These are phyloP conservation scores for Hyposoter dolosus DNA, from an alignment of 2,888 invertebrate genomes.

Conservation along the genomic window DNA sequence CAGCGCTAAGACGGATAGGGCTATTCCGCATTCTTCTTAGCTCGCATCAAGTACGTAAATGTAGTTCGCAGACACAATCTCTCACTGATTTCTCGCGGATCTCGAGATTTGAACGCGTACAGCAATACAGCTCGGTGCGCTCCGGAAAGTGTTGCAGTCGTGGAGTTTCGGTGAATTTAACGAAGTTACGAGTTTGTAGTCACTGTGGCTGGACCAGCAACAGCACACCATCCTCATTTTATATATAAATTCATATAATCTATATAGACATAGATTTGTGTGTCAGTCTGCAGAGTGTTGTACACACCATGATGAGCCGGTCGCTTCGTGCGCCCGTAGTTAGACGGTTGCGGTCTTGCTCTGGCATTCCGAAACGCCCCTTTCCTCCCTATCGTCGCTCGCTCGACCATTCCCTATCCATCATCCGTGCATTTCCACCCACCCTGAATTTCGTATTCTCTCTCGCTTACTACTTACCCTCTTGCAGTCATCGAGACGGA, in stretches of 20 bases:
- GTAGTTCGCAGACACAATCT: constrained; percentile 42
- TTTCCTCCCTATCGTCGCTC: constrained; percentile 75
- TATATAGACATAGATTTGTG: neutral
- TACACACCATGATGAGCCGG: constrained; percentile 53
- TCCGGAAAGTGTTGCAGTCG: constrained; percentile 31
- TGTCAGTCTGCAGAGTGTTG: constrained; percentile 22
- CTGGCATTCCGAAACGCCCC: constrained; percentile 81
- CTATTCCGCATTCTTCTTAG: constrained; percentile 53
- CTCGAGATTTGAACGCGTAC: neutral
- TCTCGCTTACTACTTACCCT: constrained; percentile 62
- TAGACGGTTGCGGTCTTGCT: constrained; percentile 77
- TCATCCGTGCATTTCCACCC: constrained; percentile 84
- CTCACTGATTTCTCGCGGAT: constrained; percentile 53
- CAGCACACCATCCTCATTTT: constrained; percentile 21
- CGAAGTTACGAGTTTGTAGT: constrained; percentile 33
- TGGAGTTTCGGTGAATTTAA: constrained; percentile 42
- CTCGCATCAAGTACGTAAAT: constrained; percentile 21
- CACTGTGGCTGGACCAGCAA: constrained; percentile 6
- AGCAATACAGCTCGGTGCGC: neutral
- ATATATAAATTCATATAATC: constrained; percentile 1
- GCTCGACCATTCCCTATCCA: constrained; percentile 84
- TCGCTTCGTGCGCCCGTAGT: constrained; percentile 68
- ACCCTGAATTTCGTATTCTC: constrained; percentile 70
- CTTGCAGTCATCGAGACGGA: constrained; percentile 64
- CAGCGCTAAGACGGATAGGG: constrained; percentile 44